Evolutionary conservation across 2,797 vertebrate genomes (phyloP).

Genomic region (Synanceia verrucosa): DNA sequence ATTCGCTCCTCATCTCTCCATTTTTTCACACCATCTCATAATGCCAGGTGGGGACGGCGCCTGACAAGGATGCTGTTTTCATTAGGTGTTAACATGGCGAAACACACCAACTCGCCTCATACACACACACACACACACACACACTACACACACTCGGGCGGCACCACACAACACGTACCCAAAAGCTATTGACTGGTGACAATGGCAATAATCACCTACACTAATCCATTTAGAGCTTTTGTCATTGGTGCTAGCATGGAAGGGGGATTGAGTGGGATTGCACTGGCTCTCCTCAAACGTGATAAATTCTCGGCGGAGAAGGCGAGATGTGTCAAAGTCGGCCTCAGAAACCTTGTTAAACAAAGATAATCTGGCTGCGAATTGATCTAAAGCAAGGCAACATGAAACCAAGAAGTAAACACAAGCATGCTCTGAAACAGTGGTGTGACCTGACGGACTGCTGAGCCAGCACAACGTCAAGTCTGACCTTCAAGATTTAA

Average conservation of each 20-base stretch:
- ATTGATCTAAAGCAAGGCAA: constrained; percentile 51
- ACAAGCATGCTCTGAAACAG: constrained; percentile 9
- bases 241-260: constrained; percentile 64
- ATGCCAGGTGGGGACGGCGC: constrained; percentile 23
- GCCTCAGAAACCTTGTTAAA: constrained; percentile 65
- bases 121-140: constrained; percentile 7
- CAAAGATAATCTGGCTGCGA: constrained; percentile 65
- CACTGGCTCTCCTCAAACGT: constrained; percentile 45
- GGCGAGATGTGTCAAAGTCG: constrained; percentile 62
- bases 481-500: constrained; percentile 28
- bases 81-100: constrained; percentile 40
- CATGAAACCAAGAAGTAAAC: constrained; percentile 36
- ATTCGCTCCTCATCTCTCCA: constrained; percentile 1
- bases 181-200: constrained; percentile 65
- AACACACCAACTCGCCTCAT: constrained; percentile 14
- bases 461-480: not conserved
- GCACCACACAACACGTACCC: constrained; percentile 56
- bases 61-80: constrained; percentile 41
- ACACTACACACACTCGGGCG: constrained; percentile 29
- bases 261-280: constrained; percentile 62
- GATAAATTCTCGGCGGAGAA: constrained; percentile 50
- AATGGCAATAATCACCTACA: constrained; percentile 79
- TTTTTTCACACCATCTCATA: constrained; percentile 45
- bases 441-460: not conserved
- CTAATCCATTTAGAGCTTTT: constrained; percentile 82